Conservation (phyloP, 2,888 invertebrate species). For the Schrankia costaestrigalis region DNA sequence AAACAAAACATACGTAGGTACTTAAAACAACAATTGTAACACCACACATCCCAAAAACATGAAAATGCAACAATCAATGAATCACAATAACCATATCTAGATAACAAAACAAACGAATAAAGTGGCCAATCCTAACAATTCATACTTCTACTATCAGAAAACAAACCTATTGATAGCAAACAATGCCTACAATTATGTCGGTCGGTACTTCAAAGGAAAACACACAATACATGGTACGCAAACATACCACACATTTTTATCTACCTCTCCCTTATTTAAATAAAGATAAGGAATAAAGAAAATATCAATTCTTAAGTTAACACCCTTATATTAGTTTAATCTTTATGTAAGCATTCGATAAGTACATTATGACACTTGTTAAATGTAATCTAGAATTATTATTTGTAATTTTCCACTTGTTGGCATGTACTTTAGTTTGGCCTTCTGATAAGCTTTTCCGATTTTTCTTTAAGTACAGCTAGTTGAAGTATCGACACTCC, state of each 20-base stretch:
- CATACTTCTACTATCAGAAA: conserved; percentile 5
- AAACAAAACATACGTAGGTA: too few relatives aligned
- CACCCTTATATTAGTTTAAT: conserved; percentile 24
- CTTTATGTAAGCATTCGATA: conserved; percentile 6
- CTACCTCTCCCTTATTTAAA: conserved; percentile 36
- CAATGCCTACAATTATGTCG: too few relatives aligned
- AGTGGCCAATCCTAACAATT: conserved; percentile 20
- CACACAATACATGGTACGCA: conserved; percentile 17
- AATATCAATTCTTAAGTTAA: conserved; percentile 29
- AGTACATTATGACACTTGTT: too few relatives aligned
- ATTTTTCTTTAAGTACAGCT: too few relatives aligned
- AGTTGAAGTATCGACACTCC: too few relatives aligned
- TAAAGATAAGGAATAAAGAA: conserved; percentile 30
- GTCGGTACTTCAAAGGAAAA: conserved; percentile 29
- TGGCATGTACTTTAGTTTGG: too few relatives aligned
- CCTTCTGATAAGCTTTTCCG: too few relatives aligned
- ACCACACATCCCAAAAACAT: not conserved
- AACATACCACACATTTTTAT: conserved; percentile 27
- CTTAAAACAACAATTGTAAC: too few relatives aligned
- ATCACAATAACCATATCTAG: conserved; percentile 3
- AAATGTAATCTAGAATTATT: too few relatives aligned
- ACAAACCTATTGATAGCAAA: too few relatives aligned
- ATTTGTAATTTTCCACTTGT: too few relatives aligned
- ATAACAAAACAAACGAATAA: conserved; percentile 16
- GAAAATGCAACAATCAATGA: not conserved